Percentiles rank a stretch among this genome's conserved stretches.
These are phyloP conservation scores for Halisarca cf. caerulea DNA, from an alignment of 37 sponge, comb jelly and placozoan species.

Conservation along the genomic window DNA sequence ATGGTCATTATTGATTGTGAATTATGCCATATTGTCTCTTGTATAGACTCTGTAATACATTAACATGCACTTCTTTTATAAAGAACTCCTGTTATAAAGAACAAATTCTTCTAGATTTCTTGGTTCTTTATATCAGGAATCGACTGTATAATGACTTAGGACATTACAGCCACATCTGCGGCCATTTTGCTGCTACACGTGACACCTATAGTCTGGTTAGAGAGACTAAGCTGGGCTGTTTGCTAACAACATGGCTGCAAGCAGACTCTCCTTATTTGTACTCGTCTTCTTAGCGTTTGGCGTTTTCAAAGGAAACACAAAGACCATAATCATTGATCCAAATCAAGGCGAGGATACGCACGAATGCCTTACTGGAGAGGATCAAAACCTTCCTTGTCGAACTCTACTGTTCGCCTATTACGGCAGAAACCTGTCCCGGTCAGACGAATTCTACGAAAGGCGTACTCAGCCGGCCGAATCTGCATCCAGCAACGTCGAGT, in stretches of 20 bases:
- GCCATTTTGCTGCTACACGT: no score
- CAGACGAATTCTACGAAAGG: not conserved
- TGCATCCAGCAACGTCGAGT: not conserved
- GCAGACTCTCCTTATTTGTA: not conserved
- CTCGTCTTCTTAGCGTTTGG: not conserved
- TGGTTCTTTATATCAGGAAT: no score
- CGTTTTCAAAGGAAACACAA: not conserved
- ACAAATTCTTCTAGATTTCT: no score
- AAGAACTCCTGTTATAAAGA: no score
- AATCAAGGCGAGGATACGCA: not conserved
- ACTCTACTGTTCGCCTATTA: slow-evolving; percentile 11
- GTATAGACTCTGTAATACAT: no score
- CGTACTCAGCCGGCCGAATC: not conserved
- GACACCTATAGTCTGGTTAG: no score
- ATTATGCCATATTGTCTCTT: no score
- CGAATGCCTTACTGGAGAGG: not conserved
- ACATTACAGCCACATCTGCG: no score
- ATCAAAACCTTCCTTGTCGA: not conserved
- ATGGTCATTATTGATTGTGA: no score
- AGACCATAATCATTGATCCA: not conserved
- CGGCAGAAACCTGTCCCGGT: not conserved
- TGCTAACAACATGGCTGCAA: slow-evolving; percentile 8
- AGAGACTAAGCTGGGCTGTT: no score
- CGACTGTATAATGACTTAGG: no score
- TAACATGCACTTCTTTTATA: no score